Conservation (phyloP, 1,140 invertebrate genomes). For the Platorchestia sp. region DNA sequence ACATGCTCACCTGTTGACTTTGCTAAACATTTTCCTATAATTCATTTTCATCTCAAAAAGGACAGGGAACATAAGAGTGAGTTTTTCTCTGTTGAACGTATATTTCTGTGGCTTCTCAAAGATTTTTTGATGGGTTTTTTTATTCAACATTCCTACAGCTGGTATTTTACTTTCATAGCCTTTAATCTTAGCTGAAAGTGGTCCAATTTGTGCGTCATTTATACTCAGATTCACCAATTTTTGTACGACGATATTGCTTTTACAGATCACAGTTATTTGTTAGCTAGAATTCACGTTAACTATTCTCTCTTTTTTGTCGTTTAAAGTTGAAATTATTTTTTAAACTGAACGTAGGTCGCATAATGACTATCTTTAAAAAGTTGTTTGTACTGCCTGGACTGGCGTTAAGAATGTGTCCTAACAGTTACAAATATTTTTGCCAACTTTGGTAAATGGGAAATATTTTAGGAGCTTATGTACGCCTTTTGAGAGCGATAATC, state of each 20-base stretch:
- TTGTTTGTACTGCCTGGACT: neutral
- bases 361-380: neutral
- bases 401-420: neutral
- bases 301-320: neutral
- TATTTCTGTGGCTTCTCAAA: neutral
- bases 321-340: neutral
- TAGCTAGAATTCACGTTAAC: neutral
- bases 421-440: neutral
- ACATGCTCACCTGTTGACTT: neutral
- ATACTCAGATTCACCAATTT: neutral
- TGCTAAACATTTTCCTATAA: neutral
- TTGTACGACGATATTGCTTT: neutral
- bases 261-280: neutral
- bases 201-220: neutral
- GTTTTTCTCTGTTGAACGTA: neutral
- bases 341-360: neutral
- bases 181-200: neutral
- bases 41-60: neutral
- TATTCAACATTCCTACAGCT: neutral
- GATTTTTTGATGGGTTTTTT: neutral
- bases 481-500: conserved; percentile 35
- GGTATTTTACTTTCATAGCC: neutral
- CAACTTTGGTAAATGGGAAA: neutral
- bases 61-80: no score
- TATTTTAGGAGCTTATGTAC: conserved; percentile 40